These are phyloP conservation scores for Cotesia vestalis DNA, from an alignment of 1,140 invertebrate species.

Conservation along the genomic window DNA sequence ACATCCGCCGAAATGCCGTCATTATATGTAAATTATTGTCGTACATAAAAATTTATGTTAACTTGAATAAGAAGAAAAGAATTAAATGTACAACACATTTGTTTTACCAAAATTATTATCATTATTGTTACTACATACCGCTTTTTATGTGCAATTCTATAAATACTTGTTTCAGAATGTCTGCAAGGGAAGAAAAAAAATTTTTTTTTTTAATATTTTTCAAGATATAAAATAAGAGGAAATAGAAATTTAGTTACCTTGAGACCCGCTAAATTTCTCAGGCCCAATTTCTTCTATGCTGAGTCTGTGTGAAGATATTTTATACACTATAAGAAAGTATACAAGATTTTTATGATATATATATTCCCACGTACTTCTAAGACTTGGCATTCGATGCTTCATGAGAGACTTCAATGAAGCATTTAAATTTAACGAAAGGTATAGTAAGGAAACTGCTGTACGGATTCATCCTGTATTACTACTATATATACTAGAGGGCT, in stretches of 20 bases:
- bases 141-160: too few species aligned
- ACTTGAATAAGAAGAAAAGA: conserved; percentile 29
- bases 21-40: conserved; percentile 54
- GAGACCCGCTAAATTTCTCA: conserved; percentile 33
- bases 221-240: not conserved
- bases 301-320: not conserved
- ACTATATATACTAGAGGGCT: too few species aligned
- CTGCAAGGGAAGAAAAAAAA: too few species aligned
- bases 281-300: not conserved
- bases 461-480: conserved; percentile 27
- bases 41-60: conserved; percentile 51
- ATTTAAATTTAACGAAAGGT: conserved; percentile 17
- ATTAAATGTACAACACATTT: conserved; percentile 5
- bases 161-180: too few species aligned
- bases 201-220: not conserved
- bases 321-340: not conserved
- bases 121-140: not conserved
- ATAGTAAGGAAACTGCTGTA: conserved; percentile 29
- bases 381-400: conserved; percentile 42
- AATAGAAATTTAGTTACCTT: conserved; percentile 18
- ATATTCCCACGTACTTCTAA: conserved; percentile 46
- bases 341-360: conserved; percentile 1
- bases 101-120: conserved; percentile 5
- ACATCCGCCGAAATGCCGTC: conserved; percentile 52
- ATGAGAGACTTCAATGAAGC: conserved; percentile 36